Evolutionary conservation across 2,888 invertebrate genomes (phyloP).

Genomic region (Diploptera punctata): DNA sequence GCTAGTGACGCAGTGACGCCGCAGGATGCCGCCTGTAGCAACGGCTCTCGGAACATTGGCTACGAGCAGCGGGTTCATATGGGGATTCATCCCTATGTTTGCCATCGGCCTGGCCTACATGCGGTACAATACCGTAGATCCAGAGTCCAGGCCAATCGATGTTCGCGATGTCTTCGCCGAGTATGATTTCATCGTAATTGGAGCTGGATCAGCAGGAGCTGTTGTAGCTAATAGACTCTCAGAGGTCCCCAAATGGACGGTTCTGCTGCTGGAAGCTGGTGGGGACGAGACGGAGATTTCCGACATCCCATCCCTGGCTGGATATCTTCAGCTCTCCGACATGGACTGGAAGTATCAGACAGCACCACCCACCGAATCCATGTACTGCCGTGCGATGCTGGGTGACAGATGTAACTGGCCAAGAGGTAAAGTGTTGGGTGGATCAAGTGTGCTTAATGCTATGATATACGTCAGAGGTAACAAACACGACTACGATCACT

Average conservation of each 20-base stretch:
- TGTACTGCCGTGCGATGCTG: slow-evolving; percentile 88
- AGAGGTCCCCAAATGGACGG: slow-evolving; percentile 81
- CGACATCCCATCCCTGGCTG: slow-evolving; percentile 84
- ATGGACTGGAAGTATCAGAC: slow-evolving; percentile 95
- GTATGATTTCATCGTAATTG: slow-evolving; percentile 88
- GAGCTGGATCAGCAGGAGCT: slow-evolving; percentile 89
- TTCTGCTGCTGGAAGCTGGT: slow-evolving; percentile 85
- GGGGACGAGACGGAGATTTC: slow-evolving; percentile 89
- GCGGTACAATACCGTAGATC: slow-evolving; percentile 77
- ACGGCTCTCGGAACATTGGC: slow-evolving; percentile 27
- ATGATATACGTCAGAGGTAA: slow-evolving; percentile 94
- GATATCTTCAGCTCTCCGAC: slow-evolving; percentile 83
- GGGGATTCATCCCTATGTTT: slow-evolving; percentile 79
- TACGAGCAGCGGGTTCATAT: slow-evolving; percentile 49
- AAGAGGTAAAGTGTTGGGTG: slow-evolving; percentile 87
- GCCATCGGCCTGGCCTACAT: slow-evolving; percentile 68
- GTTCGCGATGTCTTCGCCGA: slow-evolving; percentile 67
- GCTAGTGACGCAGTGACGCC: not conserved
- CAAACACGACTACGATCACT: slow-evolving; percentile 83
- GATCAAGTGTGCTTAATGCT: slow-evolving; percentile 86
- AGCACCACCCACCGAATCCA: slow-evolving; percentile 74
- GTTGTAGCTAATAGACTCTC: slow-evolving; percentile 85
- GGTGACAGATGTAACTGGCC: slow-evolving; percentile 92
- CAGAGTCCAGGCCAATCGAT: slow-evolving; percentile 79
- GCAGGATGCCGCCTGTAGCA: slow-evolving; percentile 24